phyloP scores from a whole-genome alignment of 1,140 invertebrate genomes.

The Drosophila ohnishii region DNA sequence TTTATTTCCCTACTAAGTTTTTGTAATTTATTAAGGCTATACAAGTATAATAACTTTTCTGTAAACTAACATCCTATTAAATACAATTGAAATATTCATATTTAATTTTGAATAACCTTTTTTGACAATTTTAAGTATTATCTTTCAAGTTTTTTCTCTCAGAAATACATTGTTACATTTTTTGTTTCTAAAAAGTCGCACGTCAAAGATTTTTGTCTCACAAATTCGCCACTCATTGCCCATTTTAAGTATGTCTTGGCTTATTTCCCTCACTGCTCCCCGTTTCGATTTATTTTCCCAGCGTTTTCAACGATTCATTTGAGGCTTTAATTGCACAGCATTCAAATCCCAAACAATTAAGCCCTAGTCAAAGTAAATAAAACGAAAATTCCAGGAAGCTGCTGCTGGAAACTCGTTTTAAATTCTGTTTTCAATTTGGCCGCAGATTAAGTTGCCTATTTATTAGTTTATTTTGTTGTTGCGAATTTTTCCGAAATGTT shows the following conservation, averaged over 20 bases:
- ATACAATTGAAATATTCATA: neutral
- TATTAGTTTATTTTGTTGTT: conserved; percentile 36
- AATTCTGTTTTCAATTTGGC: conserved; percentile 41
- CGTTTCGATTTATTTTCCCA: conserved; percentile 16
- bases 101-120: neutral
- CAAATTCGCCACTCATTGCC: neutral
- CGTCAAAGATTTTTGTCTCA: neutral
- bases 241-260: neutral
- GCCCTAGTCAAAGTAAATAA: conserved; percentile 33
- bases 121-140: neutral
- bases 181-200: neutral
- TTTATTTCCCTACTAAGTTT: neutral
- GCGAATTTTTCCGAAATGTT: conserved; percentile 28
- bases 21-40: neutral
- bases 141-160: neutral
- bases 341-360: conserved; percentile 33
- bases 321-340: conserved; percentile 25
- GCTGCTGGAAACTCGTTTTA: conserved; percentile 35
- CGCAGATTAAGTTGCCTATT: conserved; percentile 39
- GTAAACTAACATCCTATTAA: no score
- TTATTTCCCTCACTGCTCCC: neutral
- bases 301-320: conserved; percentile 34
- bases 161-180: neutral
- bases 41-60: no score
- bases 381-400: conserved; percentile 28